phyloP scores from a whole-genome alignment of 2,888 invertebrate genomes.

The Ditula angustiorana region DNA sequence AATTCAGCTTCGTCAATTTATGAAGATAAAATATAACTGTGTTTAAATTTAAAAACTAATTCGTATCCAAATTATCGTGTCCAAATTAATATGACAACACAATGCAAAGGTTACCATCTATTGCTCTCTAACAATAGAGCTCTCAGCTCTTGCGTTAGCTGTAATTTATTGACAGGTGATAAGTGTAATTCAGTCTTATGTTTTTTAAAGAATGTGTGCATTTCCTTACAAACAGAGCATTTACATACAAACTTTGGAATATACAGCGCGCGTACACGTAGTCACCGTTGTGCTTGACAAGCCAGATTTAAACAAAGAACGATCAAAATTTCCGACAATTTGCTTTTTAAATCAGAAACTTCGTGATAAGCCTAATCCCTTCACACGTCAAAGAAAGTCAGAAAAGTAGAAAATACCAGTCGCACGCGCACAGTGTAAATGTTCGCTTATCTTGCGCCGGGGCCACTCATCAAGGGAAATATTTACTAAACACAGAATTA shows the following conservation, averaged over 20 bases:
- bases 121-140: too few species aligned
- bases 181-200: too few species aligned
- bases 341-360: conserved; percentile 25
- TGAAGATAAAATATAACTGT: too few species aligned
- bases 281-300: neutral
- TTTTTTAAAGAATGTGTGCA: too few species aligned
- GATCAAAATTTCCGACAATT: conserved; percentile 12
- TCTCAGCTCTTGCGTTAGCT: too few species aligned
- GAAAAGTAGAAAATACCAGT: conserved; percentile 48
- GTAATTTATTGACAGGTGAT: neutral
- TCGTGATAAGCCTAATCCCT: conserved; percentile 56
- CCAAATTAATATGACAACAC: too few species aligned
- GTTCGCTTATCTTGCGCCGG: conserved; percentile 60
- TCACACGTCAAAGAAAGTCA: conserved; percentile 50
- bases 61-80: too few species aligned
- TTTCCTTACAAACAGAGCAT: too few species aligned
- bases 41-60: too few species aligned
- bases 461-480: conserved; percentile 72
- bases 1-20: too few species aligned
- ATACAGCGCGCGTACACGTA: neutral
- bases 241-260: neutral
- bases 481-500: conserved; percentile 77
- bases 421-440: conserved; percentile 62
- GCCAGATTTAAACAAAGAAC: neutral
- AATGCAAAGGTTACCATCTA: too few species aligned